Base-by-base conservation (phyloP, 1,140 invertebrate genomes). In the Pissodes strobi region DNA sequence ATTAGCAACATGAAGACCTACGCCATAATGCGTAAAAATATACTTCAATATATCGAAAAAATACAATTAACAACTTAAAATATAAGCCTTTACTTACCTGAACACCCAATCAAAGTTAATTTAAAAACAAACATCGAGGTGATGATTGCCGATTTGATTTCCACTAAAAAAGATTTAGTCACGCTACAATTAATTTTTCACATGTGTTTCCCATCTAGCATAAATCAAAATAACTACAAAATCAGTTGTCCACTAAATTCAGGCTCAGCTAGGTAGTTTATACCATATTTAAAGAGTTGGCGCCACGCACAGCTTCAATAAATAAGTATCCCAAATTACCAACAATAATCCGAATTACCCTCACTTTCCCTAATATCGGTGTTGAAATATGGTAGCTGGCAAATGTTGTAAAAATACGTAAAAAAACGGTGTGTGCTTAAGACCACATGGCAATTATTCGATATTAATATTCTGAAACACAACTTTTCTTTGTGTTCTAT, bases 41-140 rank as follows among this genome's bases (percentile, higher is more conserved):
- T 34, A 34, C 30, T n/a, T 6, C n/a, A 41, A 41, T n/a, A 41
- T 6, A 41, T n/a, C n/a, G n/a, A 4, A 41, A 41, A 6, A 13
- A 41, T 6, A 41, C n/a, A 41, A 4, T n/a, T 41, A 17, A 41
- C 38, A n/a, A 49, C 46, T 49, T 49, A 22, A 45, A n/a, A n/a
- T n/a, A n/a, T n/a, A n/a, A n/a, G n/a, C n/a, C 25, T 12, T 43
- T 43, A 43, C 39, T 19, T 43, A 19, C n/a, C n/a, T n/a, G n/a
- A 37, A 37, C 8, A 37, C n/a, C n/a, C 25, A 9, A 9, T 19
- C n/a, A 43, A 43, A 15, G 39, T 8, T n/a, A 43, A 43, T 5
- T 43, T 43, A 43, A 43, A 5, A 43, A 3, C 39, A 3, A 43
- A 43, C 3, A 5, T 43, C 39, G 39, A 19, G 39, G 39, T 12